phyloP scores from a whole-genome alignment of 1,140 invertebrate genomes.

The Drosophila paulistorum region DNA sequence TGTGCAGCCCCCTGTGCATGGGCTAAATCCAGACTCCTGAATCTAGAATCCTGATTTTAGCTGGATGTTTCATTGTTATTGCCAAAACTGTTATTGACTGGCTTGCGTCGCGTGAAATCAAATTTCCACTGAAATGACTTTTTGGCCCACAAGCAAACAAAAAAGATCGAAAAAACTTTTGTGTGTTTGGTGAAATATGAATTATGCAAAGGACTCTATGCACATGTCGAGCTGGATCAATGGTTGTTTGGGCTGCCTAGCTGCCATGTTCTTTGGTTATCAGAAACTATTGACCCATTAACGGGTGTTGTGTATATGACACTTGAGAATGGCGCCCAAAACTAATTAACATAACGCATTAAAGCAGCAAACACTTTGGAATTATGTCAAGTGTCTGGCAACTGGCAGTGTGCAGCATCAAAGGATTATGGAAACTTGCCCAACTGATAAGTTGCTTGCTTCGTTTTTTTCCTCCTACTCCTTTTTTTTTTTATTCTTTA shows the following conservation, averaged over 20 bases:
- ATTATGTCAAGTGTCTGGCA: conserved; percentile 71
- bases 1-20: conserved; percentile 34
- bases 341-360: conserved; percentile 80
- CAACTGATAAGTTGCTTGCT: conserved; percentile 45
- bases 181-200: conserved; percentile 45
- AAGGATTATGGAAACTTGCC: conserved; percentile 59
- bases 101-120: conserved; percentile 70
- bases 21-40: background rate
- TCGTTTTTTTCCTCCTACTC: background rate
- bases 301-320: conserved; percentile 54
- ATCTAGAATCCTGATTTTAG: conserved; percentile 33
- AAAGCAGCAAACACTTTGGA: conserved; percentile 67
- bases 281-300: conserved; percentile 79
- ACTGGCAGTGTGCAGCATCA: conserved; percentile 51
- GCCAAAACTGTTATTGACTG: conserved; percentile 71
- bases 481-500: background rate
- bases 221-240: conserved; percentile 18
- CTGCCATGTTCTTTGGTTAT: conserved; percentile 46
- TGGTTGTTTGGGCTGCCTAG: conserved; percentile 13
- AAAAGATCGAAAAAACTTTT: conserved; percentile 53
- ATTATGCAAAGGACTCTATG: conserved; percentile 71
- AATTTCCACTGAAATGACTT: conserved; percentile 79
- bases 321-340: conserved; percentile 51
- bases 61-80: conserved; percentile 63
- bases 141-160: conserved; percentile 27